Conservation (phyloP, 2,888 invertebrate species). For the Coelogynopora nodosa region DNA sequence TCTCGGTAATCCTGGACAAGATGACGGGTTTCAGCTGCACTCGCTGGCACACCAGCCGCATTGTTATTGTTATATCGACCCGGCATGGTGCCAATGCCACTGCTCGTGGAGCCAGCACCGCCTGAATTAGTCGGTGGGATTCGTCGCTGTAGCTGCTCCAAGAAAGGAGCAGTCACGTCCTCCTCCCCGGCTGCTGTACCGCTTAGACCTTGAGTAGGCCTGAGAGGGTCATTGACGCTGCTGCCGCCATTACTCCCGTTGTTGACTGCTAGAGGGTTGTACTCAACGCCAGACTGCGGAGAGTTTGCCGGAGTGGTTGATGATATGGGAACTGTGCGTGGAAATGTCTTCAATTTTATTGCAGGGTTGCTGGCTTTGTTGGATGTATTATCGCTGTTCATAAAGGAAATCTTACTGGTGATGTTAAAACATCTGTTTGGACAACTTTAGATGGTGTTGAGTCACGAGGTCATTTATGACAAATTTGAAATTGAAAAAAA, state of each 20-base stretch:
- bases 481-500: too few relatives aligned
- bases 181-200: neutral
- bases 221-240: neutral
- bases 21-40: neutral
- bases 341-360: neutral
- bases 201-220: neutral
- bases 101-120: neutral
- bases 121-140: neutral
- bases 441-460: too few relatives aligned
- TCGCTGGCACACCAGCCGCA: neutral
- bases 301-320: neutral
- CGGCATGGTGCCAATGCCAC: constrained; percentile 6
- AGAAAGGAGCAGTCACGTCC: neutral
- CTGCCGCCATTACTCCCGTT: too few relatives aligned
- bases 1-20: neutral
- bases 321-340: neutral
- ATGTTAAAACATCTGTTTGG: too few relatives aligned
- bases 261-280: neutral
- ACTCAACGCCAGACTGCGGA: neutral
- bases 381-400: too few relatives aligned
- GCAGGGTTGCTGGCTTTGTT: neutral
- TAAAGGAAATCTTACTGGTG: too few relatives aligned
- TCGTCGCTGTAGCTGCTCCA: neutral
- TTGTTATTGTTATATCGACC: neutral
- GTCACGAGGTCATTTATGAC: too few relatives aligned